Base-by-base conservation (phyloP, 1,140 invertebrate species). In the Anagrus nilaparvatae region DNA sequence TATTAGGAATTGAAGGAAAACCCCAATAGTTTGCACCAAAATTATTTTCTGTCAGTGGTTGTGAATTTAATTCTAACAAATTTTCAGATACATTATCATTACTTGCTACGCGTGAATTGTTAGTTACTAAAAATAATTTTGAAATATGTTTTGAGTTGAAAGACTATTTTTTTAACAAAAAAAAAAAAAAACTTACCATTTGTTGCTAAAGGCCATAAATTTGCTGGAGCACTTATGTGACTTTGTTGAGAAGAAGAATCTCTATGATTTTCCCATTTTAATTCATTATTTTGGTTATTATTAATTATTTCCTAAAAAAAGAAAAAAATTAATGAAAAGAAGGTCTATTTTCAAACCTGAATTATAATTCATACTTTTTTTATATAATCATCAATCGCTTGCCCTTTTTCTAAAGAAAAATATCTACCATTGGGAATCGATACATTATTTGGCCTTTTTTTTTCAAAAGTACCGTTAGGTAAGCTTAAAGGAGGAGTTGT, bases 61-160 rank as follows among this genome's bases (percentile, higher is more conserved):
- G 60, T 19, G 56, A 53, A 6, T 56, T 57, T 3, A 58, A 51
- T 28, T 62, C 61, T 32, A 63, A 48, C 38, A 63, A 54, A 50
- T 61, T 59, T 9, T 61, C 61, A 12, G 58, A 56, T 48, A 57
- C 38, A 3, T 52, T 54, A 33, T 60, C 58, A 30, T 59, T 47
- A 31, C 48, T 61, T 29, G 47, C 54, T 29, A 58, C 54, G 12
- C 56, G 56, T 20, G 53, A 58, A 14, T 47, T 54, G 28, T 48
- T 52, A 21, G 13, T 28, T 16, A 13, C 32, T 42, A 29, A 14
- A 4, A 32, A 5, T 32, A 32, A 32, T 6, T n/a, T n/a, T n/a
- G n/a, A n/a, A n/a, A n/a, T n/a, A n/a, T n/a, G n/a, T n/a, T n/a
- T n/a, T n/a, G n/a, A n/a, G n/a, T n/a, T n/a, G n/a, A n/a, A n/a